phyloP scores from a whole-genome alignment of 2,113 vertebrate species.

The Erinaceus europaeus region DNA sequence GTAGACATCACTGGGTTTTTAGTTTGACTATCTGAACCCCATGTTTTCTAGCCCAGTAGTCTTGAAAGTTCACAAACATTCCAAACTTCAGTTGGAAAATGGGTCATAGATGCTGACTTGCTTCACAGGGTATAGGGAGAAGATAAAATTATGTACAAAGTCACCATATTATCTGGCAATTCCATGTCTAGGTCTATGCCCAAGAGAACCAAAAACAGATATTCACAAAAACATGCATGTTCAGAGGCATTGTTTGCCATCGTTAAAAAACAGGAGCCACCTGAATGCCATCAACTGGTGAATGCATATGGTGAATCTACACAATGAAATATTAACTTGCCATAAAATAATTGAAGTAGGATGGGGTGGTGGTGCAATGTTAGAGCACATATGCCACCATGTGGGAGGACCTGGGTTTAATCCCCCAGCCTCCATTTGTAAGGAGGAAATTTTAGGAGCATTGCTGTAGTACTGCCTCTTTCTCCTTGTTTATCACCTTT shows the following conservation, averaged over 20 bases:
- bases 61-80: slow-evolving; percentile 8
- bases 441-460: background rate
- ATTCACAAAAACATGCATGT: background rate
- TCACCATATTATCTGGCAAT: background rate
- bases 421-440: no score
- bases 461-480: no score
- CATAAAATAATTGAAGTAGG: background rate
- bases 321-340: background rate
- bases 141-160: background rate
- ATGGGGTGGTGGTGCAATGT: no score
- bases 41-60: background rate
- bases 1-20: background rate
- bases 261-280: background rate
- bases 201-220: background rate
- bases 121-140: background rate
- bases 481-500: no score
- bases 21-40: background rate
- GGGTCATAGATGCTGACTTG: background rate
- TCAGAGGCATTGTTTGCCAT: background rate
- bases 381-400: no score
- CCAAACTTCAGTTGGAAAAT: background rate
- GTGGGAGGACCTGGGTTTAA: no score
- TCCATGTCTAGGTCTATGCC: background rate
- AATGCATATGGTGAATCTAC: background rate
- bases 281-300: background rate